Evolutionary conservation across 2,113 vertebrate genomes (phyloP).

Genomic region (Tor tambroides): DNA sequence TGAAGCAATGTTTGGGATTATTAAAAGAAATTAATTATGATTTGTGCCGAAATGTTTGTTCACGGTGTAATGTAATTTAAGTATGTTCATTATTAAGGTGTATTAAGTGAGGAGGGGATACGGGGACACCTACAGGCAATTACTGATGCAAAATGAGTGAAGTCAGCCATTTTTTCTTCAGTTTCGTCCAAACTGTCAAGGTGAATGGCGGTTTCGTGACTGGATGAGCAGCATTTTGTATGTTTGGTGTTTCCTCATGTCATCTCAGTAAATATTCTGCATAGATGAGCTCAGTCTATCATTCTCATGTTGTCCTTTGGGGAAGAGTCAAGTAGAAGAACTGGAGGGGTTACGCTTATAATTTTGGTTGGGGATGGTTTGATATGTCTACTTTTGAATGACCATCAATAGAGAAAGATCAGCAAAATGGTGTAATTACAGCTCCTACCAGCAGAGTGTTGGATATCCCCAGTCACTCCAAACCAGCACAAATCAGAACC

Average conservation of each 20-base stretch:
- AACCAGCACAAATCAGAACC: conserved; percentile 3
- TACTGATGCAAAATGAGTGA: background rate
- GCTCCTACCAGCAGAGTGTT: background rate
- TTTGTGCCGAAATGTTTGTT: too few relatives aligned
- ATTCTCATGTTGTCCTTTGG: background rate
- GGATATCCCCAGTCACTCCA: background rate
- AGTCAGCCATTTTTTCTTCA: background rate
- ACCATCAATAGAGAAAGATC: background rate
- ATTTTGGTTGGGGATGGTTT: background rate
- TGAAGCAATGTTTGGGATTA: too few relatives aligned
- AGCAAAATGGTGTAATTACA: background rate
- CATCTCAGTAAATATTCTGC: background rate
- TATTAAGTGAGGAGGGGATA: background rate
- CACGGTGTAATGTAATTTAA: too few relatives aligned
- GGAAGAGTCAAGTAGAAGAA: background rate
- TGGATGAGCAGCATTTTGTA: background rate
- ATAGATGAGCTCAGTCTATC: background rate
- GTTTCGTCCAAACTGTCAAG: background rate
- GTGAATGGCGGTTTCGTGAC: background rate
- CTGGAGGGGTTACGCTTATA: background rate
- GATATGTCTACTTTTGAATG: background rate
- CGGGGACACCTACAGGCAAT: background rate
- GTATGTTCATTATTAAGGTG: background rate
- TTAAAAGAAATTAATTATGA: too few relatives aligned
- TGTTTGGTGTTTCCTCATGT: background rate